Conservation (phyloP, 2,113 vertebrate species). For the Archocentrus centrarchus region DNA sequence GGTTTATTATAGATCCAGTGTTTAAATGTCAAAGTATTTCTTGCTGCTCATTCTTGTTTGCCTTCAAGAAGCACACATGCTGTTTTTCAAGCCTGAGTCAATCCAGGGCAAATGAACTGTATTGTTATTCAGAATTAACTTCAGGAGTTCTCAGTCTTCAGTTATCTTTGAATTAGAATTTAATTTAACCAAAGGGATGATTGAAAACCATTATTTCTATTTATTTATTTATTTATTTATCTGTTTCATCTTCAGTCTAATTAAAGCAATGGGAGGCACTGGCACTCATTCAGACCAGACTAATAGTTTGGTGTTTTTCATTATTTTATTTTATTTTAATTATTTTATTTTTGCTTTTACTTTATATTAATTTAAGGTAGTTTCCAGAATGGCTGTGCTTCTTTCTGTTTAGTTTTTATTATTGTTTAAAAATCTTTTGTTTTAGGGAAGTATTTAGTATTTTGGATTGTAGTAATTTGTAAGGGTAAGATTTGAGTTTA, state of each 20-base stretch:
- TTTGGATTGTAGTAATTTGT: background rate
- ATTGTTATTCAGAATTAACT: conserved; percentile 32
- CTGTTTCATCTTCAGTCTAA: conserved; percentile 46
- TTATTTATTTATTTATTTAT: conserved; percentile 30
- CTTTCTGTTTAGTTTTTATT: background rate
- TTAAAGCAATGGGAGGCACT: conserved; percentile 38
- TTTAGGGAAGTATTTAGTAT: background rate
- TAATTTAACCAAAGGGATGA: conserved; percentile 47
- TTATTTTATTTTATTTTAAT: background rate
- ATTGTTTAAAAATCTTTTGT: background rate
- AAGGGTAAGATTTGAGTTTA: background rate
- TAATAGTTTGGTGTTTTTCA: background rate
- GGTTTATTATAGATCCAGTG: conserved; percentile 32
- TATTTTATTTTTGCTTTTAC: background rate
- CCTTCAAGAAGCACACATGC: background rate
- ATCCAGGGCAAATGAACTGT: background rate
- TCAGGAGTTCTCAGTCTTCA: conserved; percentile 17
- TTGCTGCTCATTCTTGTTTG: conserved; percentile 14
- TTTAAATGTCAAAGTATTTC: conserved; percentile 43
- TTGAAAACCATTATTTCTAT: conserved; percentile 9
- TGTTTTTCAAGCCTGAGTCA: conserved; percentile 15
- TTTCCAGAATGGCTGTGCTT: background rate
- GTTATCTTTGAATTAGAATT: conserved; percentile 36
- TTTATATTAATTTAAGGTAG: background rate
- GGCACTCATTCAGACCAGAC: conserved; percentile 8